Evolutionary conservation across 2,888 invertebrate species (phyloP), one percentile per base, ranked within the genome.

Genomic region (Papilio demoleus): DNA sequence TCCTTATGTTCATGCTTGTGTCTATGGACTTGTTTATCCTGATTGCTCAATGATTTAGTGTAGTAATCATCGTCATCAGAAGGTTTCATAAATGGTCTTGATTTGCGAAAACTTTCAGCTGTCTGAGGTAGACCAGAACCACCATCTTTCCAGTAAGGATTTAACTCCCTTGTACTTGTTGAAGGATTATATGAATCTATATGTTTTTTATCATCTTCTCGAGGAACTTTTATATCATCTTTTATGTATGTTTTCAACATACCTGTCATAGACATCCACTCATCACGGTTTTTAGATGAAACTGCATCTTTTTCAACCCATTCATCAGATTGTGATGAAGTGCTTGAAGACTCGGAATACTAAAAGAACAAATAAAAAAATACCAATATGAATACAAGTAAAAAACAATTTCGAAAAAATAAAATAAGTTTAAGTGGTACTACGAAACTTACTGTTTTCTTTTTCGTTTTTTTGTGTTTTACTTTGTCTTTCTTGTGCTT

Each of bases 111-210:
- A 78, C 82, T 81, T 72, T 88, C 84, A 59, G 84, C 70, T 65
- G 86, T 83, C 77, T 86, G 84, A 0, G 98, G 98, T 70, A 98
- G 82, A 1, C 98, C 98, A 65, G 94, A 94, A 0, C 98, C 98
- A 56, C 97, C 97, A 85, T 96, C 93, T 91, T 96, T 97, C 98
- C 98, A 98, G 81, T 97, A 97, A 0, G 97, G 98, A 93, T 99
- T 99, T 65, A 98, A 88, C 88, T 99, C 98, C 78, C 95, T 92
- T 1, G 86, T 87, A 82, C 95, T 96, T 72, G 95, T 95, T 0
- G 95, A 94, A 17, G 96, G 96, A 83, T 95, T 94, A 76, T 95
- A 95, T 47, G 93, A 90, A 78, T 94, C 93, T 67, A 93, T 92
- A 73, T 94, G 87, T 72, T 89, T 88, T 75, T 93, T 93, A 74